Evolutionary conservation across 1,140 invertebrate genomes (phyloP), one percentile per base, ranked within the genome.

Genomic region (Aphaenogaster rudis): DNA sequence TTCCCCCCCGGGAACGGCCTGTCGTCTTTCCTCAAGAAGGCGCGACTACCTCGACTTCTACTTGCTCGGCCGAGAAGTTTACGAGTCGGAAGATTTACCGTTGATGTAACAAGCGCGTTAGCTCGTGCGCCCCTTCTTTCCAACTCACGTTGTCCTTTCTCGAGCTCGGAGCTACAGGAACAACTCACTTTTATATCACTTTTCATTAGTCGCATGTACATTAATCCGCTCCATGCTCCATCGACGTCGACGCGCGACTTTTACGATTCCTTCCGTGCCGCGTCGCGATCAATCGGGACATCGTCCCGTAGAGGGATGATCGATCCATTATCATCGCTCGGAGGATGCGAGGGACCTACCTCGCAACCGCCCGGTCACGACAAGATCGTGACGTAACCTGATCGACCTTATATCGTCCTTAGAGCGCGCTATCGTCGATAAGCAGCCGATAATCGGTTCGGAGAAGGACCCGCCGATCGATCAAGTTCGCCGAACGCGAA

Each of bases 1-100:
- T 13, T 45, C 36, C n/a, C 7, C 15, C 21, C 13, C 17, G 28
- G 66, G 17, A 59, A 52, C 57, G 48, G 48, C 63, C 79, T 87
- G 86, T 84, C 69, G 63, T 8, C 50, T 71, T 21, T 57, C 15
- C 78, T 79, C 17, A 21, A 45, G 50, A n/a, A 81, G 36, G 21
- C 66, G 71, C 59, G 59, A 76, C 50, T 33, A 33, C 72, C 28
- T 42, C n/a, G 59, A 61, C 48, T 67, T 52, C 2, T 21, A 39
- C 71, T 33, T 64, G 39, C 74, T 45, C 64, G 33, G 6, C 86
- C 54, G 48, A 69, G 57, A 63, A 87, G 84, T 92, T 92, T 91
- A 91, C 85, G 90, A 92, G 82, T 88, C 48, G 50, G 33, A 54
- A 88, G 86, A 88, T 91, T 91, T 91, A 91, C 88, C 88, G 88